A percentile compares a stretch with the other conserved stretches of the same genome.
Evolutionary conservation across 2,797 vertebrate species (phyloP).

Genomic region (Babyrousa celebensis): DNA sequence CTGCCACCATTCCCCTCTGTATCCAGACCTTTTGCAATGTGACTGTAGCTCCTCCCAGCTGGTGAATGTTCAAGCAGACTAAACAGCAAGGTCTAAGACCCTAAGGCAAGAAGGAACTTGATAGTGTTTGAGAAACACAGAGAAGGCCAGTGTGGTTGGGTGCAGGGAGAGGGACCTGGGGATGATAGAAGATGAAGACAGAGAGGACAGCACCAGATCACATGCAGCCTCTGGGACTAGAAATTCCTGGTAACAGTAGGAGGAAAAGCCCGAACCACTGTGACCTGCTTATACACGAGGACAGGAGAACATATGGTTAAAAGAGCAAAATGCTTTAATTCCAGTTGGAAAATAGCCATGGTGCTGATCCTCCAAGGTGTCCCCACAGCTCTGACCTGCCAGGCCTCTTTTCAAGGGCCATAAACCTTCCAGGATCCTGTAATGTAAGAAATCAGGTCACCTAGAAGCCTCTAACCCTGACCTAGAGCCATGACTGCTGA

Average conservation of each 20-base stretch:
- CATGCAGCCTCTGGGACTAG: background rate
- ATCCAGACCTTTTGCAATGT: background rate
- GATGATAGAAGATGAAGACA: background rate
- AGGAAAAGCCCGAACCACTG: background rate
- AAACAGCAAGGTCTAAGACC: background rate
- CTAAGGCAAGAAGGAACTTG: background rate
- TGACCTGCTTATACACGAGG: background rate
- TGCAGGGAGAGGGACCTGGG: background rate
- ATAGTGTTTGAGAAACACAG: background rate
- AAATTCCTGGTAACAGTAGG: background rate
- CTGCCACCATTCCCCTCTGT: background rate
- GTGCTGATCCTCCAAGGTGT: background rate
- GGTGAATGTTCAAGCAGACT: background rate
- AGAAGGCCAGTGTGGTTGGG: background rate
- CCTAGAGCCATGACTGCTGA: background rate
- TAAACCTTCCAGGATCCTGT: background rate
- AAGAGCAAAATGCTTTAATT: constrained; percentile 25
- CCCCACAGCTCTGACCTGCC: no score
- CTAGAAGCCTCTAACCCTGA: background rate
- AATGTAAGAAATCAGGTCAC: background rate
- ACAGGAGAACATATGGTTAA: background rate
- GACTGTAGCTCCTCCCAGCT: background rate
- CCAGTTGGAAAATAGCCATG: background rate
- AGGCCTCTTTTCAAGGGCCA: background rate
- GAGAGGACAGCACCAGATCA: background rate